Base-by-base conservation (phyloP, 2,888 invertebrate species). In the Stenotaenia linearis region DNA sequence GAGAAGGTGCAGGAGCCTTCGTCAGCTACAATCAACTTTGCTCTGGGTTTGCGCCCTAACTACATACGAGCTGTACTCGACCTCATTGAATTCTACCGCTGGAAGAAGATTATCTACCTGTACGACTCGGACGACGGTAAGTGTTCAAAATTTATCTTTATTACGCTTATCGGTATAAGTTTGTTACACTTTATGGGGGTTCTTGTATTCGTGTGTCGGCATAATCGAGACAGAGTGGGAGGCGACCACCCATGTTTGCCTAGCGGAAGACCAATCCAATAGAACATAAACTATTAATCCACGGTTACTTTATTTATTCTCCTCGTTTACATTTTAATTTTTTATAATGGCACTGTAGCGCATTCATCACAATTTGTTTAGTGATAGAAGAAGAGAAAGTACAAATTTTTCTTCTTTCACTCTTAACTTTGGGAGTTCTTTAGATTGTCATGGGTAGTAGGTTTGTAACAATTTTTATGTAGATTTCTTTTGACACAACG, bases 51-150 rank as follows among this genome's bases (percentile, higher is more conserved):
- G 92, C 90, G 96, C 82, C 98, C 98, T 50, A 94, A 97, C 87
- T 97, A 97, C 88, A 95, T 97, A 87, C 92, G 92, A 85, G 97
- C 98, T 80, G 93, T 98, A 85, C 93, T 97, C 83, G 97, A 97
- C 88, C 93, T 97, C 80, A 95, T 98, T 84, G 90, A 92, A 82
- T 92, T 94, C 87, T 98, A 98, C 87, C 93, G 92, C 75, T 97
- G 96, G 96, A 90, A 91, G 83, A 91, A 92, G 85, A 91, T 96
- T 83, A 93, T 96, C 85, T 96, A 95, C 87, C 89, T 97, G 83
- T 96, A 95, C 87, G 95, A 96, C 86, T 93, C 94, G 0, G 93
- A 95, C 85, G 94, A 95, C 85, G 95, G 95, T 95, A 88, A 90
- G 92, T 37, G 37, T n/a, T n/a, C 12, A 37, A 37, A 89, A 3